These are phyloP conservation scores for Sphenopsis melanotis DNA, from an alignment of 2,797 vertebrate species.

Conservation along the genomic window DNA sequence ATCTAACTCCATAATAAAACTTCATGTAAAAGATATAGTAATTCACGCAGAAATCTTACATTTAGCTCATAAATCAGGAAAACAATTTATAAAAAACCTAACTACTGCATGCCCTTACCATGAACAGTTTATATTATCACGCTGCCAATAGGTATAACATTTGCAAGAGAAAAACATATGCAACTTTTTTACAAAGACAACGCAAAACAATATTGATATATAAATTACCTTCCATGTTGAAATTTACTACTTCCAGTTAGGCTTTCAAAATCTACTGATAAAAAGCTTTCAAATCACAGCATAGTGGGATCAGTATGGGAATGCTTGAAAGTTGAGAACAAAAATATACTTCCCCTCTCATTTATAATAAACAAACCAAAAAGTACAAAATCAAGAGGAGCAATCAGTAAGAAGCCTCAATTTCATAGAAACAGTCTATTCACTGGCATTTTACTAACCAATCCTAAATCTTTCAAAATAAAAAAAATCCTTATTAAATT, in stretches of 20 bases:
- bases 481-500: not conserved
- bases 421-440: not conserved
- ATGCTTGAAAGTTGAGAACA: not conserved
- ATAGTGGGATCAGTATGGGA: not conserved
- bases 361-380: not conserved
- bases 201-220: not conserved
- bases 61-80: not conserved
- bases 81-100: not conserved
- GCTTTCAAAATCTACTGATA: not conserved
- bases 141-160: not conserved
- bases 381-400: not conserved
- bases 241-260: not conserved
- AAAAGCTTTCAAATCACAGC: not conserved
- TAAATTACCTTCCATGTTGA: not conserved
- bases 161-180: not conserved
- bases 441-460: not conserved
- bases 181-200: not conserved
- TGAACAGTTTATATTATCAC: not conserved
- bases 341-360: not conserved
- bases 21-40: not conserved
- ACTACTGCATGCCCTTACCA: not conserved
- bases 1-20: not conserved
- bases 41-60: not conserved
- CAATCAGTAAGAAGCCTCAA: not conserved
- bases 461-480: not conserved